Percentiles rank a stretch among this genome's conserved stretches.
Evolutionary conservation across 2,797 vertebrate genomes (phyloP).

Genomic region (Tauraco hartlaubi): DNA sequence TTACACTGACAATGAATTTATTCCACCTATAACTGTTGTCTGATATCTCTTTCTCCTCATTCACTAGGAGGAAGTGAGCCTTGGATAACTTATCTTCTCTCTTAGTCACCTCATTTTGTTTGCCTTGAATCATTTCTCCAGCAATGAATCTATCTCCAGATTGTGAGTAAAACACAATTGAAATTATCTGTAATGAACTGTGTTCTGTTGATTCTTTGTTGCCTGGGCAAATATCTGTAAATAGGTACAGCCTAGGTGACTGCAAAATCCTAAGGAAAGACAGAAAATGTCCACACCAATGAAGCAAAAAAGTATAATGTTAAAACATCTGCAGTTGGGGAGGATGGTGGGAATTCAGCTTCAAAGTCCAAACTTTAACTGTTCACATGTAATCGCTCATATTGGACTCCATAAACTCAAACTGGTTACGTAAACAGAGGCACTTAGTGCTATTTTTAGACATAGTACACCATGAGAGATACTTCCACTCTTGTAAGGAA

Average conservation of each 20-base stretch:
- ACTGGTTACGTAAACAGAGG: background rate
- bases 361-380: background rate
- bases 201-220: background rate
- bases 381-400: background rate
- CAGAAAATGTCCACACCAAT: background rate
- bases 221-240: background rate
- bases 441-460: background rate
- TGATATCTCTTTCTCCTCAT: background rate
- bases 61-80: background rate
- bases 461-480: background rate
- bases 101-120: background rate
- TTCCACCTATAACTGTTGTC: background rate
- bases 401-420: background rate
- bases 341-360: background rate
- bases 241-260: background rate
- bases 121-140: background rate
- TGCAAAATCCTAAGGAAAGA: background rate
- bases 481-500: background rate
- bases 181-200: background rate
- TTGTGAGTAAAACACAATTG: background rate
- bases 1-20: background rate
- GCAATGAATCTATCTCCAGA: background rate
- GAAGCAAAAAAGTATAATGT: background rate
- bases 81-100: background rate
- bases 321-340: background rate